Conservation (phyloP, 2,797 vertebrate species). For the Emys orbicularis region DNA sequence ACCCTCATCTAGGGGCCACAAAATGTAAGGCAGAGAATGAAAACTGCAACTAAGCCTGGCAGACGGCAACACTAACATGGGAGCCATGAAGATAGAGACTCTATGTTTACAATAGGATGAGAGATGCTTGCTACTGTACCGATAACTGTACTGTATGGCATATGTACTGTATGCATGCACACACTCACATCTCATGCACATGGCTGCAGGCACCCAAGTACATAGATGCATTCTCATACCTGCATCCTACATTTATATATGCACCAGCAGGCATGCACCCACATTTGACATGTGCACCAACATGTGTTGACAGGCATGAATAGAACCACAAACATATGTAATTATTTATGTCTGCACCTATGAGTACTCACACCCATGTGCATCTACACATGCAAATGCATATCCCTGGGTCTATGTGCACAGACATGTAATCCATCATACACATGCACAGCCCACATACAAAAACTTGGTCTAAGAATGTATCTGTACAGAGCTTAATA, state of each 20-base stretch:
- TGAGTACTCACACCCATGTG: not conserved
- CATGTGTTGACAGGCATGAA: not conserved
- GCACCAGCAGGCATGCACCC: not conserved
- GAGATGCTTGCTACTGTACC: not conserved
- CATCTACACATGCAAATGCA: not conserved
- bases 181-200: not conserved
- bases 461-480: no score
- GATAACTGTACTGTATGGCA: not conserved
- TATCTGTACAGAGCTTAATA: not conserved
- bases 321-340: not conserved
- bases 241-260: not conserved
- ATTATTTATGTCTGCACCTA: not conserved
- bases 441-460: not conserved
- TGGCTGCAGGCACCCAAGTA: not conserved
- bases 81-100: not conserved
- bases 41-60: not conserved
- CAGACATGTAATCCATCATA: not conserved
- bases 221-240: not conserved
- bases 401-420: not conserved
- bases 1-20: not conserved
- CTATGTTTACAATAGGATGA: not conserved
- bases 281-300: not conserved
- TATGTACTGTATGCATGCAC: not conserved
- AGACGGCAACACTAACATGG: not conserved
- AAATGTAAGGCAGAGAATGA: fast-evolving